Conservation (phyloP, 1,140 invertebrate species). For the Lutraria rhynchaena region DNA sequence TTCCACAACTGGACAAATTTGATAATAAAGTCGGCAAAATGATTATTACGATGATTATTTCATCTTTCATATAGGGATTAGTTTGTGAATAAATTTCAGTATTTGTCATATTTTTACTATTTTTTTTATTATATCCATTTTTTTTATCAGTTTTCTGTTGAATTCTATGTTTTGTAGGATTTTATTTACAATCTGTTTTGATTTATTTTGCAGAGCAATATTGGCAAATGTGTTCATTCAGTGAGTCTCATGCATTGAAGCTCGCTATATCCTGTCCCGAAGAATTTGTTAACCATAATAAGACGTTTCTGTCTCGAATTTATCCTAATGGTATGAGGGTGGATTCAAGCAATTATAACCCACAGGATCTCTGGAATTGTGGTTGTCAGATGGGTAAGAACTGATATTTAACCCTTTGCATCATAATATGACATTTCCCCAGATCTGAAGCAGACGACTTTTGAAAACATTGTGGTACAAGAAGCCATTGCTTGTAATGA, state of each 20-base stretch:
- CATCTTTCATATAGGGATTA: too few species aligned
- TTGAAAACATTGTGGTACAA: too few species aligned
- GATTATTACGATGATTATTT: too few species aligned
- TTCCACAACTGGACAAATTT: too few species aligned
- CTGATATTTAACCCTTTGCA: neutral
- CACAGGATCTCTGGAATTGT: conserved; percentile 85
- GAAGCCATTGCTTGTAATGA: too few species aligned
- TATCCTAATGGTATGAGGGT: conserved; percentile 84
- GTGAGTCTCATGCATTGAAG: conserved; percentile 82
- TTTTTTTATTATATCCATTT: neutral
- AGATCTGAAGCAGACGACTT: too few species aligned
- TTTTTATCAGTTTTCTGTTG: neutral
- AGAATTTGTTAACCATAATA: conserved; percentile 85
- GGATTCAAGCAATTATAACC: conserved; percentile 86
- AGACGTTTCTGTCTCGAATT: conserved; percentile 83
- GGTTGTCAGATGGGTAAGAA: conserved; percentile 85
- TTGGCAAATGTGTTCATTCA: conserved; percentile 83
- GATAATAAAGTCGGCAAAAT: too few species aligned
- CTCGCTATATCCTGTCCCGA: conserved; percentile 83
- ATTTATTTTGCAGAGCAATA: conserved; percentile 76
- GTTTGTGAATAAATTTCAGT: too few species aligned
- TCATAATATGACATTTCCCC: too few species aligned
- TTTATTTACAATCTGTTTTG: neutral
- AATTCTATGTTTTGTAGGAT: neutral
- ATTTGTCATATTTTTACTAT: neutral